These are phyloP conservation scores for Scaeva pyrastri DNA, from an alignment of 2,888 invertebrate genomes.

Conservation along the genomic window DNA sequence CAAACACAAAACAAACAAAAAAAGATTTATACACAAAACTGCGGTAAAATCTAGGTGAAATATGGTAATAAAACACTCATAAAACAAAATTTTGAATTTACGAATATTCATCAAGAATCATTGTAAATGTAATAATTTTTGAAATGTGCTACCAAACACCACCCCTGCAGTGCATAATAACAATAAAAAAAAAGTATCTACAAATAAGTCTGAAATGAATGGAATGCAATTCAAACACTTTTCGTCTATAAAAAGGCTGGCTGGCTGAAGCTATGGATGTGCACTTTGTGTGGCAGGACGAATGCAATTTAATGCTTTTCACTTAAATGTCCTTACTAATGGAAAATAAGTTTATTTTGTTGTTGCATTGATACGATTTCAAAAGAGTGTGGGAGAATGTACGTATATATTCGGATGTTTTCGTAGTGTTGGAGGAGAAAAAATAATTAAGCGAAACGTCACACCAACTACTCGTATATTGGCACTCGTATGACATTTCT, in stretches of 20 bases:
- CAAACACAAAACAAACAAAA: neutral
- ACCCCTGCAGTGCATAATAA: neutral
- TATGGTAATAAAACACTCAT: slow-evolving; percentile 14
- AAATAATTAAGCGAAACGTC: neutral
- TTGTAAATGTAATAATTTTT: neutral
- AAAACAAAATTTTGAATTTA: slow-evolving; percentile 30
- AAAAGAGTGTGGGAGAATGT: neutral
- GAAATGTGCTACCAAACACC: slow-evolving; percentile 2
- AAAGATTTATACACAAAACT: neutral
- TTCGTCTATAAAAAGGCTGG: slow-evolving; percentile 35
- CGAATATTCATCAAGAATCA: neutral
- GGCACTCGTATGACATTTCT: neutral
- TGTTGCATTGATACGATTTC: neutral
- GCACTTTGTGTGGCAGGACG: neutral
- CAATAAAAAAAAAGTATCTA: no score
- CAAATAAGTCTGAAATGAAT: neutral
- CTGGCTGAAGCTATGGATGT: no score
- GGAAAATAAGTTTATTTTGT: slow-evolving; percentile 33
- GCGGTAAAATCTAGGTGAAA: neutral
- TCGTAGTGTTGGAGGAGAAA: neutral
- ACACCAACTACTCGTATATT: neutral
- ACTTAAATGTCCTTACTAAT: slow-evolving; percentile 35
- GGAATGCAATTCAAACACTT: slow-evolving; percentile 11
- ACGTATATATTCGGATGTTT: neutral
- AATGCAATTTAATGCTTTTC: slow-evolving; percentile 31